Base-by-base conservation (phyloP, 2,888 invertebrate species). In the Oxyteleia sp. region DNA sequence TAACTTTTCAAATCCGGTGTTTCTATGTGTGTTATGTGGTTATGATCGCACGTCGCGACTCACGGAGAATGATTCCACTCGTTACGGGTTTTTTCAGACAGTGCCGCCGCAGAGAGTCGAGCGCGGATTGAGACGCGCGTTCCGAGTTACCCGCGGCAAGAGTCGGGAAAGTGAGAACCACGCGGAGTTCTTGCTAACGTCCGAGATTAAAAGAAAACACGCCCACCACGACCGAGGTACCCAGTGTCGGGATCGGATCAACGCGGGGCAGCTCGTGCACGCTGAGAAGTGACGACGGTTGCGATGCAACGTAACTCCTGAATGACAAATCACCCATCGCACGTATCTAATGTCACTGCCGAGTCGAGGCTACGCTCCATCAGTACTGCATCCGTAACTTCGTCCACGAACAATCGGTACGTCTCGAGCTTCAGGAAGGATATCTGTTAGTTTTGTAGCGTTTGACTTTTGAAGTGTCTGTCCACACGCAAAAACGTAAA, bases 241-340 rank as follows among this genome's bases (percentile, higher is more conserved):
- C 43, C 15, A 13, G 15, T 43, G 43, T 15, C 43, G 43, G 51
- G 26, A 10, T n/a, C n/a, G 15, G n/a, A 15, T 61, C 18, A 20
- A 61, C 59, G 59, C 7, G 26, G n/a, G 26, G 26, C 32, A 32
- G 32, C 32, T 10, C 32, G 32, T 18, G 47, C 35, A 41, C 20
- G 45, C 47, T 63, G 32, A 43, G 15, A 29, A 47, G 41, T 47
- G 15, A 32, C 26, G 26, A 41, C 15, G 45, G 49, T 49, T 47
- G 68, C 68, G 55, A 68, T 68, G 68, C 68, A 49, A 55, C 68
- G 55, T 45, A 55, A 55, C 55, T 68, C 45, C 45, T 68, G 38
- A 68, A 55, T 55, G 55, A 45, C 53, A 43, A 63, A 63, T 63
- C 16, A 68, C 53, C 16, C 68, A 10, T 68, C 29, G 29, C 53